Evolutionary conservation across 2,888 invertebrate species (phyloP).

Genomic region (Phengaris alcon): DNA sequence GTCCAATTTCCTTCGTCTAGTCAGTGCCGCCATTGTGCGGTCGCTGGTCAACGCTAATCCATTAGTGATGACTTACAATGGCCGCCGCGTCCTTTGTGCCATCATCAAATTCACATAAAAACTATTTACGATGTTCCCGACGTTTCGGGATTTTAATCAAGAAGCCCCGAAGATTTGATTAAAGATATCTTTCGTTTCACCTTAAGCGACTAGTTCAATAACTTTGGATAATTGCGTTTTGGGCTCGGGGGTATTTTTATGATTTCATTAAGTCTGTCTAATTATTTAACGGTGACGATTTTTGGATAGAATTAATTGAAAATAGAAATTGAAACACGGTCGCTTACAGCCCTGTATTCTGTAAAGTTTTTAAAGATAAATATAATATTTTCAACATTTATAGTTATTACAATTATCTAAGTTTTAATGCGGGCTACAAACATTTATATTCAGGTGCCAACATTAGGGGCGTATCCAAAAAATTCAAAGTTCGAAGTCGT

Average conservation of each 20-base stretch:
- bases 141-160: conserved; percentile 18
- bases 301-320: not conserved
- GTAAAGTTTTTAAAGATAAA: not conserved
- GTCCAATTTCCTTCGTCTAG: conserved; percentile 49
- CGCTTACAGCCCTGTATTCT: no score
- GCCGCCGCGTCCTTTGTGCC: conserved; percentile 39
- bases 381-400: not conserved
- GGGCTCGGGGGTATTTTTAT: conserved; percentile 14
- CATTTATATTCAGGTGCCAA: conserved; percentile 21
- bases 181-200: conserved; percentile 13
- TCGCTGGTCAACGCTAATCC: conserved; percentile 61
- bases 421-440: not conserved
- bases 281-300: not conserved
- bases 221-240: conserved; percentile 18
- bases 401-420: not conserved
- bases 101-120: conserved; percentile 25
- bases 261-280: conserved; percentile 12
- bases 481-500: conserved; percentile 29
- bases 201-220: conserved; percentile 4
- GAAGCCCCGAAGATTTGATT: conserved; percentile 24
- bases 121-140: conserved; percentile 10
- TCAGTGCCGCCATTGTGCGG: conserved; percentile 39
- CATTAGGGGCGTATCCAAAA: conserved; percentile 17
- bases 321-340: not conserved
- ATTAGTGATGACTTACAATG: conserved; percentile 71